phyloP scores from a whole-genome alignment of 2,797 vertebrate genomes.

The Apodemus agrarius region DNA sequence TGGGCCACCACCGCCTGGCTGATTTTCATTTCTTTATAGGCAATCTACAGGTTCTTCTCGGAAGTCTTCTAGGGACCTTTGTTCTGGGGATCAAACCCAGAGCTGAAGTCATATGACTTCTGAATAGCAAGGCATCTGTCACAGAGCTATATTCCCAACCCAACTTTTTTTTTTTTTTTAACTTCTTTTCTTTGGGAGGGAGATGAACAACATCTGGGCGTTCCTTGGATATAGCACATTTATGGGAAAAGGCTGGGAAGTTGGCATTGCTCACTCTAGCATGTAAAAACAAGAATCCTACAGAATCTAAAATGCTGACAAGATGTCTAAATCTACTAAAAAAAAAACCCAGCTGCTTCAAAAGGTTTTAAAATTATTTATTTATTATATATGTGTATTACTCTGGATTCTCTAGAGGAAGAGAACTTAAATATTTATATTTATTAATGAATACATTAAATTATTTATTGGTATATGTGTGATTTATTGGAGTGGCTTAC shows the following conservation, averaged over 20 bases:
- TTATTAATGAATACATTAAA: not conserved
- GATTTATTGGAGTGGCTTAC: not conserved
- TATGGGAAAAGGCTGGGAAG: not conserved
- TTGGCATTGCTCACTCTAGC: not conserved
- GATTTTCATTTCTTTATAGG: not conserved
- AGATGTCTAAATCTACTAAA: not conserved
- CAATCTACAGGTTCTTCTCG: not conserved
- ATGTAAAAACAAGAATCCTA: not conserved
- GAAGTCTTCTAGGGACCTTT: not conserved
- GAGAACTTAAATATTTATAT: not conserved
- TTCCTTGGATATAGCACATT: not conserved
- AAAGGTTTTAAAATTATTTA: not conserved
- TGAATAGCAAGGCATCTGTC: not conserved
- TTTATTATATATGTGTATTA: not conserved
- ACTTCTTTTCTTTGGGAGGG: not conserved
- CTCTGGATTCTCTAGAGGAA: not conserved
- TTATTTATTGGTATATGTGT: not conserved
- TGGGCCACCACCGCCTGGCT: too few species aligned
- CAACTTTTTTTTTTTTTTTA: not conserved
- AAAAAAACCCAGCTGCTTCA: not conserved
- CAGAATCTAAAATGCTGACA: not conserved
- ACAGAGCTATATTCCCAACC: not conserved
- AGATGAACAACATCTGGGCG: not conserved
- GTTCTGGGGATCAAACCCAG: not conserved
- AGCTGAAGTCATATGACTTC: not conserved